These are phyloP conservation scores for Drosophila parabipectinata DNA, from an alignment of 1,140 invertebrate species.

Conservation along the genomic window DNA sequence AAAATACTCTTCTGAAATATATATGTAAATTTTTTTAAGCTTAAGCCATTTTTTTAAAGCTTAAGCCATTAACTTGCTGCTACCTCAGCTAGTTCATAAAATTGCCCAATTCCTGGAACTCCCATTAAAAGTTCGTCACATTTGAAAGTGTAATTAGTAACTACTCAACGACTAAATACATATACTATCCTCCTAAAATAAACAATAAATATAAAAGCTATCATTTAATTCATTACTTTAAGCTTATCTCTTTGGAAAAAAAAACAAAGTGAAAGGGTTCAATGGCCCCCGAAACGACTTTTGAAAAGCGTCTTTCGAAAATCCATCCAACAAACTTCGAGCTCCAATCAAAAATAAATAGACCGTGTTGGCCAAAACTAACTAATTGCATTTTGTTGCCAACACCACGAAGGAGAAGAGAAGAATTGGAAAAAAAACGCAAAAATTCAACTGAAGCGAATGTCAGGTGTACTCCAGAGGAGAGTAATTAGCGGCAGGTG, in stretches of 20 bases:
- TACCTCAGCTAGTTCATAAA: not conserved
- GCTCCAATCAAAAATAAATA: conserved; percentile 51
- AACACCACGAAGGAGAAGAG: conserved; percentile 1
- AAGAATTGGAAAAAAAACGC: conserved; percentile 1
- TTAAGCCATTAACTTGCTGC: no score
- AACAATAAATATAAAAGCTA: no score
- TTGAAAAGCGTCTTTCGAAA: conserved; percentile 18
- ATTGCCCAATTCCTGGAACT: not conserved
- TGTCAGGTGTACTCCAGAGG: conserved; percentile 38
- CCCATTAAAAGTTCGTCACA: not conserved
- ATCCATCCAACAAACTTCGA: conserved; percentile 15
- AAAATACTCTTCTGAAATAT: no score
- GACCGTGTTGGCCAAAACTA: conserved; percentile 34
- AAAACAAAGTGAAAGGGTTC: conserved; percentile 67
- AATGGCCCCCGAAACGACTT: conserved; percentile 46
- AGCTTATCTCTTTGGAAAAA: not conserved
- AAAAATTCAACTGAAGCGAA: conserved; percentile 31
- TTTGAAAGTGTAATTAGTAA: not conserved
- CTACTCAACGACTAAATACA: not conserved
- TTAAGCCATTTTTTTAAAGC: no score
- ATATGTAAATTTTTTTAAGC: no score
- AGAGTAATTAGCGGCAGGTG: conserved; percentile 34
- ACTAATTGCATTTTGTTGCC: conserved; percentile 48
- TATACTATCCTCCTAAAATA: no score
- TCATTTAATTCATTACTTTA: not conserved